A percentile compares a stretch with the other conserved stretches of the same genome.
phyloP scores from a whole-genome alignment of 2,888 invertebrate species.

The Metellina segmentata region DNA sequence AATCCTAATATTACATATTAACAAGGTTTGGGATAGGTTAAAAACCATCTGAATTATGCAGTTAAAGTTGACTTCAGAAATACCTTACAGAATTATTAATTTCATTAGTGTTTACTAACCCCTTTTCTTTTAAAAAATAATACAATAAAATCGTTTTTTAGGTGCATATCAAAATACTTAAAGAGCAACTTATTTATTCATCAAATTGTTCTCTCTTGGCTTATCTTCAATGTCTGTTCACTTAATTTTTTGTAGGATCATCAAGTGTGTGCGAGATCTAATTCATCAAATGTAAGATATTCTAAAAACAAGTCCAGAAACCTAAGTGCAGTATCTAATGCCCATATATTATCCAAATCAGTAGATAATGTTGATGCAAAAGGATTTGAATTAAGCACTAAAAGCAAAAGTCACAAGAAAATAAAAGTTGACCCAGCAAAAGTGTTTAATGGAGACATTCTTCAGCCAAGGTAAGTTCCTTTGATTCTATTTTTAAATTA shows the following conservation, averaged over 20 bases:
- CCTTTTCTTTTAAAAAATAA: too few relatives aligned
- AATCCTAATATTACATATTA: too few relatives aligned
- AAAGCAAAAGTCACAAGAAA: conserved; percentile 75
- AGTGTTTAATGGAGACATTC: conserved; percentile 71
- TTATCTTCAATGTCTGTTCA: too few relatives aligned
- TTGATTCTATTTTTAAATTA: neutral
- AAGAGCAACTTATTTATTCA: too few relatives aligned
- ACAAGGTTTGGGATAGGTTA: too few relatives aligned
- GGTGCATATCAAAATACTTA: too few relatives aligned
- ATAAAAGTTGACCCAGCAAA: conserved; percentile 74
- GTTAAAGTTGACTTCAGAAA: too few relatives aligned
- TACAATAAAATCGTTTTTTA: neutral
- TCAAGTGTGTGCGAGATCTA: conserved; percentile 72
- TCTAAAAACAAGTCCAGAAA: conserved; percentile 71
- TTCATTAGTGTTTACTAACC: too few relatives aligned
- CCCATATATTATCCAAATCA: conserved; percentile 21
- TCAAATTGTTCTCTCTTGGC: too few relatives aligned
- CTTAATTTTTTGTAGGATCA: conserved; percentile 55
- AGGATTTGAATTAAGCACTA: conserved; percentile 71
- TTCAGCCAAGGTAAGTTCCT: conserved; percentile 69
- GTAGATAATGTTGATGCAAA: conserved; percentile 42
- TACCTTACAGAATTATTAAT: too few relatives aligned
- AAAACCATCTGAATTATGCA: too few relatives aligned
- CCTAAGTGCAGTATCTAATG: neutral
- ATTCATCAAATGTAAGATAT: conserved; percentile 44